phyloP scores from a whole-genome alignment of 2,888 invertebrate genomes.

The Cheilosia vulpina region DNA sequence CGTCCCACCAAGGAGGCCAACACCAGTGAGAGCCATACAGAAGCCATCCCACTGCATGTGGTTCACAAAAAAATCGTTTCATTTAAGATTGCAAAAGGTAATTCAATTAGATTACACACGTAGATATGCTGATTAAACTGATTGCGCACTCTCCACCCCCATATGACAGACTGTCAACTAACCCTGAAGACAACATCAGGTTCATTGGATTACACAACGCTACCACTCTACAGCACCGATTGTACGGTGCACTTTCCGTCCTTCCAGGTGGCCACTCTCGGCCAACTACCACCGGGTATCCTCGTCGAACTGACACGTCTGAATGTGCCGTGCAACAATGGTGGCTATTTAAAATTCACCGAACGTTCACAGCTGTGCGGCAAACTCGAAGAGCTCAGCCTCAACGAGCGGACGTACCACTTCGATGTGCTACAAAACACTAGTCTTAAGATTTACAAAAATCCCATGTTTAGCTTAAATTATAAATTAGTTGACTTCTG shows the following conservation, averaged over 20 bases:
- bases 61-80: slow-evolving; percentile 78
- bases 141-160: background rate
- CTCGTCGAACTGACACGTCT: slow-evolving; percentile 87
- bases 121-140: slow-evolving; percentile 7
- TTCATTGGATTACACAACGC: slow-evolving; percentile 78
- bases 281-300: slow-evolving; percentile 83
- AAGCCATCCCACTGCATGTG: slow-evolving; percentile 69
- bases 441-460: slow-evolving; percentile 86
- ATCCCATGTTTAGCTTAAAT: slow-evolving; percentile 87
- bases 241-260: slow-evolving; percentile 80
- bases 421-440: slow-evolving; percentile 84
- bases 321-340: slow-evolving; percentile 88
- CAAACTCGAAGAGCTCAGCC: slow-evolving; percentile 88
- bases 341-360: slow-evolving; percentile 86
- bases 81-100: slow-evolving; percentile 79
- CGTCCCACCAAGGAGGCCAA: slow-evolving; percentile 74
- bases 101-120: slow-evolving; percentile 8
- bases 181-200: slow-evolving; percentile 78
- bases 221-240: slow-evolving; percentile 80
- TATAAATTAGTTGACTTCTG: slow-evolving; percentile 89
- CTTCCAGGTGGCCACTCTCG: slow-evolving; percentile 74
- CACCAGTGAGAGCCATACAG: slow-evolving; percentile 62
- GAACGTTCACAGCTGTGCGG: slow-evolving; percentile 86
- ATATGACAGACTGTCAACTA: slow-evolving; percentile 79
- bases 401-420: slow-evolving; percentile 86